Evolutionary conservation across 2,113 vertebrate species (phyloP).

Genomic region (Picathartes gymnocephalus): DNA sequence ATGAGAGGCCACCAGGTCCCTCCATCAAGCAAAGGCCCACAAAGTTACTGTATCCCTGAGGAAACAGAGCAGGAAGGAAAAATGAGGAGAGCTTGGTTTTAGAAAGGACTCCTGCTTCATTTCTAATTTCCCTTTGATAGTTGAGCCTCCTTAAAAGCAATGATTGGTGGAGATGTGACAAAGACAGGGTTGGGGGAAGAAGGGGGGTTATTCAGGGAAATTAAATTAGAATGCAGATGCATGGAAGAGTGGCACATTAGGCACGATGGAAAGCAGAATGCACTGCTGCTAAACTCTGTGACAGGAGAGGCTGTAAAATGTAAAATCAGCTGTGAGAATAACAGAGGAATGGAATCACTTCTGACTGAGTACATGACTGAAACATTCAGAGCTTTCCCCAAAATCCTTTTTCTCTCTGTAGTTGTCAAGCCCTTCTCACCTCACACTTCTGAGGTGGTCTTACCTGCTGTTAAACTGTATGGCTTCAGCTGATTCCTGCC

Average conservation of each 20-base stretch:
- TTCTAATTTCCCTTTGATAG: not conserved
- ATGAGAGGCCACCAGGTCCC: not conserved
- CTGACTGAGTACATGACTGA: not conserved
- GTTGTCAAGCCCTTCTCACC: not conserved
- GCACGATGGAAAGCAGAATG: not conserved
- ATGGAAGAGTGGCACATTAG: not conserved
- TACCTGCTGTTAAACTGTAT: fast-evolving
- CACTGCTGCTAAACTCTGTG: not conserved
- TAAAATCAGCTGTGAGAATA: not conserved
- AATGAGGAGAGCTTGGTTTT: not conserved
- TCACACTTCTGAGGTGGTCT: not conserved
- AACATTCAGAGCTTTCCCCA: not conserved
- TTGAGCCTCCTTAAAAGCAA: not conserved
- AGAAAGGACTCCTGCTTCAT: not conserved
- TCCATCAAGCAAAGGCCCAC: not conserved
- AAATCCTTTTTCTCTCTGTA: not conserved
- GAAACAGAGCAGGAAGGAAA: not conserved
- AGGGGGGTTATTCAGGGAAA: not conserved
- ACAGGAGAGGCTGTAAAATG: not conserved
- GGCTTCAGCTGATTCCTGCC: not conserved
- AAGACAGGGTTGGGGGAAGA: not conserved
- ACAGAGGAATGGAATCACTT: not conserved
- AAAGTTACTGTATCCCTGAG: not conserved
- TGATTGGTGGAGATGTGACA: not conserved
- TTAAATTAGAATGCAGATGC: not conserved